A percentile compares a stretch with the other conserved stretches of the same genome.
These are phyloP conservation scores for Mellivora capensis DNA, from an alignment of 2,113 vertebrate genomes.

Conservation along the genomic window DNA sequence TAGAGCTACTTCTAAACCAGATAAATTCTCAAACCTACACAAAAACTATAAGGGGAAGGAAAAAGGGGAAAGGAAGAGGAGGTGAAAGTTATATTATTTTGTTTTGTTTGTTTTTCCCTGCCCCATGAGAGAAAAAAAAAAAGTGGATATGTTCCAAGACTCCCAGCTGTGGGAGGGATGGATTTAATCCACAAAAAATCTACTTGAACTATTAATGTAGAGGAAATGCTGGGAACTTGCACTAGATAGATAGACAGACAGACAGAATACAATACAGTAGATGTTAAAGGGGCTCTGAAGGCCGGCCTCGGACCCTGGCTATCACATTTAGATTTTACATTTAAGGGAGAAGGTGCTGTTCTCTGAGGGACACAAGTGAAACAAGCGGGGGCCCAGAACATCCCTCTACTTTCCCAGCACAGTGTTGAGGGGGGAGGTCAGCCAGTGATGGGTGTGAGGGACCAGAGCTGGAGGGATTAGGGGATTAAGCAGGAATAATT, in stretches of 20 bases:
- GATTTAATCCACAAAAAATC: not conserved
- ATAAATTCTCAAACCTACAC: not conserved
- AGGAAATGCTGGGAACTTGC: not conserved
- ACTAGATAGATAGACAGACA: not conserved
- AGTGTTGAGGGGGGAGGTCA: not conserved
- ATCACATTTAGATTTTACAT: not conserved
- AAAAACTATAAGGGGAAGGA: not conserved
- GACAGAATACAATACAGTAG: not conserved
- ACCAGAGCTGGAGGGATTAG: not conserved
- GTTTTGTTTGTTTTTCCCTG: not conserved
- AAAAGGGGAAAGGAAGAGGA: not conserved
- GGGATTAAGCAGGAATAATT: slow-evolving; percentile 9
- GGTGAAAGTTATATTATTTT: not conserved
- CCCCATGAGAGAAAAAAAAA: too few relatives aligned
- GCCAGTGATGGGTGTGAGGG: not conserved
- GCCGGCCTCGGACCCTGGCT: not conserved
- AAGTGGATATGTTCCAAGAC: not conserved
- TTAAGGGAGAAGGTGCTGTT: not conserved
- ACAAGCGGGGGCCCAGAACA: not conserved
- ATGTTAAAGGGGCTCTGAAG: not conserved
- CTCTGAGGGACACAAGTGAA: not conserved
- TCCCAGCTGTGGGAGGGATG: not conserved
- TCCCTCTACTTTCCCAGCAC: not conserved
- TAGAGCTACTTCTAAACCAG: not conserved
- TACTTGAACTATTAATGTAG: not conserved